Evolutionary conservation across 2,113 vertebrate genomes (phyloP), one percentile per base, ranked within the genome.

Genomic region (Gadus macrocephalus): DNA sequence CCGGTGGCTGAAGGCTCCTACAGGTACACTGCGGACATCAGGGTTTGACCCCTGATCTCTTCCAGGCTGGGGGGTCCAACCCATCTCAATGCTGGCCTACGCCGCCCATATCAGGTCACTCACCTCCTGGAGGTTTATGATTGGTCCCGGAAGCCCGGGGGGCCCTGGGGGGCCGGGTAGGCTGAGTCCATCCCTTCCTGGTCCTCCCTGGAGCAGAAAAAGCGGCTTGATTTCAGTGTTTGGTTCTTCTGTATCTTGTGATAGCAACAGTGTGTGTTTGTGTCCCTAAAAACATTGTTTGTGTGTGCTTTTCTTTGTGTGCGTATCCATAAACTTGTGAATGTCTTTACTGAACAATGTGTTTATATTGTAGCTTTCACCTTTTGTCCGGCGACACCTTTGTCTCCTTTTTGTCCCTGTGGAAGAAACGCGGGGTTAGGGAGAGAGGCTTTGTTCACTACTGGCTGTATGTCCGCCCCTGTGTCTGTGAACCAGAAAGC

Each of bases 401-500:
- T 93, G 60, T 84, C 89, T 58, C 97, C 96, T 80, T 92, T 93
- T 49, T 71, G 80, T 64, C 96, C 95, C 96, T 98, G 84, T 19
- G 69, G 42, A 74, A 28, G 8, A 72, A 5, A 78, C 15, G 74
- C 61, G 49, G 62, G 16, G 62, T 35, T 61, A 61, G 12, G 4
- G 7, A 28, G 53, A 27, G 27, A 65, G 17, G 28, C 28, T 35
- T 12, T 12, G 5, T 35, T 35, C 9, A 28, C 15, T 28, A 17
- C 17, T 14, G 12, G 42, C 5, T 49, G 12, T 9, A 12, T 49
- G 1, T 49, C 11, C 12, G 11, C 42, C 12, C 42, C 11, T 49
- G 42, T 14, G 42, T 49, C 42, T 1, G 12, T 14, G 42, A 49
- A 49, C 42, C 11, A 49, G 42, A 49, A 49, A 9, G 42, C 42